Evolutionary conservation across 2,888 invertebrate genomes (phyloP), one percentile per base, ranked within the genome.

Genomic region (Phytoseiulus persimilis): DNA sequence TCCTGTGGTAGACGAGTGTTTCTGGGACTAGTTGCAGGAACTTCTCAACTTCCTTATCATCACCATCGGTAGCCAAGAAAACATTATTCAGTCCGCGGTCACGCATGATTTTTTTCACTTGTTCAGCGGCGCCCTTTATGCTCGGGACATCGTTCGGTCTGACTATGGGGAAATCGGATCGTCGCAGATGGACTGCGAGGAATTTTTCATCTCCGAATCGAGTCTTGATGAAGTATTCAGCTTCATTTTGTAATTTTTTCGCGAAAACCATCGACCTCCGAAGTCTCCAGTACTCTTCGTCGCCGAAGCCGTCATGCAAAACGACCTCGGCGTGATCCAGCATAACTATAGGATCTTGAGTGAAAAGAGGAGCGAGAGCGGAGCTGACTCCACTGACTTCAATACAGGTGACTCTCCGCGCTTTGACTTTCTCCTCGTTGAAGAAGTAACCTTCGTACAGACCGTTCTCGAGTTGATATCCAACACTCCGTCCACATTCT

Each of bases 301-400:
- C 95, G 0, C 98, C 98, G 93, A 96, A 98, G n/a, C 93, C 93
- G 92, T 97, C 95, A 92, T 98, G 98, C 32, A 98, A 92, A 0
- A 96, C 95, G 90, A 96, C 95, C 93, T 98, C 98, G 28, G 96
- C 96, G 45, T 92, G 92, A 90, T 93, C 93, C 31, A 93, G 90
- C 91, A 93, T 91, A 18, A 92, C 91, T 32, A 91, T 90, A 83
- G 91, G 9, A 1, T 31, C 83, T 0, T 90, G 31, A 0, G 46
- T 28, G 83, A 90, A 90, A 5, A 87, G 28, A 83, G 84, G 31
- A 33, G 84, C 83, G 14, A 90, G 90, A 31, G 90, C 39, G 23
- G 83, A 45, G n/a, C 33, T 31, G 0, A 90, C 32, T 6, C 87
- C 90, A 32, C 83, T 83, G 32, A 96, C 96, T 32, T 95, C 95